Evolutionary conservation across 2,888 invertebrate species (phyloP).

Genomic region (Plagodis dolabraria): DNA sequence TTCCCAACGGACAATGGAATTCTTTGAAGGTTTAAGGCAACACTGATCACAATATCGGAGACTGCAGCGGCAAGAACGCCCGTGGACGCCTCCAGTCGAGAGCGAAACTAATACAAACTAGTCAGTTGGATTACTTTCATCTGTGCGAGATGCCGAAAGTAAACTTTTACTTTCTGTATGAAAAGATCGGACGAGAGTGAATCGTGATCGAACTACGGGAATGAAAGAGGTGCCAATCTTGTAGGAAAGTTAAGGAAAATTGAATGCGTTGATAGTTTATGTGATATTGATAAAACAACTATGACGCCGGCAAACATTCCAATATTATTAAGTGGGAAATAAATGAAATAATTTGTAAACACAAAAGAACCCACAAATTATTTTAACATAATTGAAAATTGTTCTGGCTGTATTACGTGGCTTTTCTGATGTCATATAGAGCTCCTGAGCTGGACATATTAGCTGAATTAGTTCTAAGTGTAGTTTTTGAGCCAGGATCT

Average conservation of each 20-base stretch:
- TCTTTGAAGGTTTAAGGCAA: slow-evolving; percentile 32
- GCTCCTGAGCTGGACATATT: too few species aligned
- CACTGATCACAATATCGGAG: slow-evolving; percentile 36
- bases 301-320: too few species aligned
- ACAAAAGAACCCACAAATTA: too few species aligned
- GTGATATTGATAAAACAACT: not conserved
- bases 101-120: slow-evolving; percentile 76
- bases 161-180: slow-evolving; percentile 78
- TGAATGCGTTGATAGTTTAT: not conserved
- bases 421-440: too few species aligned
- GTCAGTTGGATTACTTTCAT: slow-evolving; percentile 77
- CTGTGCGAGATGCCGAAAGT: slow-evolving; percentile 74
- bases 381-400: too few species aligned
- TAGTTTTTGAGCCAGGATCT: too few species aligned
- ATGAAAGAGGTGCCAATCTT: slow-evolving; percentile 10
- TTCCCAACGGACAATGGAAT: slow-evolving; percentile 15
- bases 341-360: too few species aligned
- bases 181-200: slow-evolving; percentile 46
- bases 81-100: slow-evolving; percentile 55
- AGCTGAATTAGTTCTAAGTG: too few species aligned
- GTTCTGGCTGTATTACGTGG: too few species aligned
- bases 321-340: too few species aligned
- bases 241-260: slow-evolving; percentile 32
- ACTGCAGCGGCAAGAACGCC: slow-evolving; percentile 35
- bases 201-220: slow-evolving; percentile 20